These are phyloP conservation scores for Liparis tanakae DNA, from an alignment of 2,797 vertebrate genomes.

Conservation along the genomic window DNA sequence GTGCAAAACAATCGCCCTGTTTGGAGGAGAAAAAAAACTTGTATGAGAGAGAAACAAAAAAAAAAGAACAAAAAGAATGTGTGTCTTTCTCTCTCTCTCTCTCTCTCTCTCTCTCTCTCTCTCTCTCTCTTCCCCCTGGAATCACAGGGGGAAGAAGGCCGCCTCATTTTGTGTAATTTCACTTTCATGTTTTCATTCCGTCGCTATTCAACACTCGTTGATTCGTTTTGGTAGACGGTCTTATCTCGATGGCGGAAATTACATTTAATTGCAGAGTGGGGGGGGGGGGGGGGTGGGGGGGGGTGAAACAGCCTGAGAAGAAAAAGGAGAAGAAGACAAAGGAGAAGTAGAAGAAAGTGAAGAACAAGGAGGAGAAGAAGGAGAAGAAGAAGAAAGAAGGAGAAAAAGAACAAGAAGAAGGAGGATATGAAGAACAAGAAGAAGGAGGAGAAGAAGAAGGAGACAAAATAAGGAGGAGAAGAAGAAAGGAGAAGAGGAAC, in stretches of 20 bases:
- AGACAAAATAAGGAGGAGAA: too few relatives aligned
- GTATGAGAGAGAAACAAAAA: constrained; percentile 40
- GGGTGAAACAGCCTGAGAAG: constrained; percentile 58
- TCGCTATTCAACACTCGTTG: constrained; percentile 57
- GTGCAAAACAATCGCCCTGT: constrained; percentile 38
- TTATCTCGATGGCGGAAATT: constrained; percentile 79
- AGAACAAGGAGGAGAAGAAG: constrained; percentile 2
- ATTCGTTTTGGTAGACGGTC: constrained; percentile 75
- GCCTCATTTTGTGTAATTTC: constrained; percentile 76
- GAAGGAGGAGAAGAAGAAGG: too few relatives aligned
- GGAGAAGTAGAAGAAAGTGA: constrained; percentile 7
- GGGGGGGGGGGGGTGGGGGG: constrained; percentile 42
- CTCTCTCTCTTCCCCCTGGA: constrained; percentile 56
- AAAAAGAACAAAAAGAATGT: constrained; percentile 20
- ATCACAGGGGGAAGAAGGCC: constrained; percentile 63
- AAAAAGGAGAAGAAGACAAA: neutral
- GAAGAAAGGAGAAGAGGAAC: too few relatives aligned
- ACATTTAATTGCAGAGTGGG: constrained; percentile 75
- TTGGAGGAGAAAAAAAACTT: neutral
- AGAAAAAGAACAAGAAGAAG: neutral
- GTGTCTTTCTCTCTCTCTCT: neutral
- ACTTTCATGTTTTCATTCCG: constrained; percentile 77
- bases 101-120: neutral
- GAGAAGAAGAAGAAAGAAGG: neutral
- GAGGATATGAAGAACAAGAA: neutral